Base-by-base conservation (phyloP, 2,888 invertebrate species). In the Syritta pipiens region DNA sequence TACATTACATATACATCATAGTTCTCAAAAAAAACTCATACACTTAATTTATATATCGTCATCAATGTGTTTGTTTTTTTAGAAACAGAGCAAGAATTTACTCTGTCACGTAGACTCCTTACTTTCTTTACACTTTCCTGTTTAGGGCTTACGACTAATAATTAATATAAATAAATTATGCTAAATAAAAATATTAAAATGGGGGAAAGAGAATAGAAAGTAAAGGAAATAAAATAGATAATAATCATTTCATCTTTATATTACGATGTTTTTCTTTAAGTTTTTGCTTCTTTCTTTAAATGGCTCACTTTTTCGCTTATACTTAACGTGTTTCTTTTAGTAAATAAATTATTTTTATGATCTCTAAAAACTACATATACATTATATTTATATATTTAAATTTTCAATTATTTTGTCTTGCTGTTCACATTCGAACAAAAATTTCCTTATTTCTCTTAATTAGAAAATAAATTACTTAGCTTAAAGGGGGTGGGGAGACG, bases 401-500 rank as follows among this genome's bases (percentile, higher is more conserved):
- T 19, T 12, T 14, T 9, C 10, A 9, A 19, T 12, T 6, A 12
- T 3, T 6, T 48, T 40, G n/a, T 20, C 10, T 42, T 28, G 40
- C 12, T 19, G 40, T 44, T 51, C n/a, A 40, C 48, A 40, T 48
- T 40, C 6, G 37, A 37, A 37, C 14, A 37, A 14, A 53, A 37
- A 26, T 30, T 35, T 3, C 14, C 5, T 44, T 17, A 10, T 10
- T 51, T 53, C 30, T 22, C 24, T 40, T 53, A 46, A 32, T 59
- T 65, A 24, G 30, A 44, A 77, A 77, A 71, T 71, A 71, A 77
- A 77, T 69, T 46, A 71, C 67, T 77, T 19, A 65, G 37, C 22
- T 24, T 76, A 62, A n/a, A n/a, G n/a, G n/a, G n/a, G n/a, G n/a
- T n/a, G n/a, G n/a, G n/a, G n/a, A n/a, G n/a, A n/a, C n/a, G n/a